Evolutionary conservation across 1,140 invertebrate species (phyloP).

Genomic region (Leptinotarsa lineolata): DNA sequence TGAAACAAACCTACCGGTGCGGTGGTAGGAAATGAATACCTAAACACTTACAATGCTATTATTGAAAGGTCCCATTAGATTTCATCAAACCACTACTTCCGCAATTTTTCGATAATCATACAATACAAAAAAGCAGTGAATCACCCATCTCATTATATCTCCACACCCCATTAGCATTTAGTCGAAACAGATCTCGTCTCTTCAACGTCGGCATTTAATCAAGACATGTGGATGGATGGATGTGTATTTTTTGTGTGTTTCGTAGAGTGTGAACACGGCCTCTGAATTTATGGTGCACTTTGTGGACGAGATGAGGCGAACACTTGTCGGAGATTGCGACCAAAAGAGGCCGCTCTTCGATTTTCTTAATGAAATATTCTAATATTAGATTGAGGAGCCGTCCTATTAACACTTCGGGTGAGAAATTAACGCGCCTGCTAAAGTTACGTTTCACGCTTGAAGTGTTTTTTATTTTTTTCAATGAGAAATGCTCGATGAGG

Average conservation of each 20-base stretch:
- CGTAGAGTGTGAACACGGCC: constrained; percentile 34
- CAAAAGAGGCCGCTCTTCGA: constrained; percentile 28
- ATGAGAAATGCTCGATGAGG: background rate
- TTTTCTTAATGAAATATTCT: constrained; percentile 38
- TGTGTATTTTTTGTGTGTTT: constrained; percentile 25
- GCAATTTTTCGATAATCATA: too few species aligned
- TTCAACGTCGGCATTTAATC: constrained; percentile 26
- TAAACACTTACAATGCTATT: too few species aligned
- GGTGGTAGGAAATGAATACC: too few species aligned
- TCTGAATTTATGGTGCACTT: constrained; percentile 38
- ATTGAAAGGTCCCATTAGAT: too few species aligned
- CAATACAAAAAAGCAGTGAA: too few species aligned
- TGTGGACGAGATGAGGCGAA: constrained; percentile 28
- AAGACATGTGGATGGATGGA: constrained; percentile 10
- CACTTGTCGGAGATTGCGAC: constrained; percentile 33
- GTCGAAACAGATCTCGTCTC: constrained; percentile 8
- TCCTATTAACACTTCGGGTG: constrained; percentile 34
- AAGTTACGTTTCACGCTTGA: constrained; percentile 2
- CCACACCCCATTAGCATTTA: constrained; percentile 17
- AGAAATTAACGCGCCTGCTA: constrained; percentile 1
- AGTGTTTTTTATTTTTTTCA: background rate
- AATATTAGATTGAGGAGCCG: constrained; percentile 35
- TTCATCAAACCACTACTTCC: too few species aligned
- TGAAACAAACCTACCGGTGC: too few species aligned
- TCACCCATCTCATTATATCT: constrained; percentile 6